phyloP scores from a whole-genome alignment of 2,113 vertebrate species.

The Anarhynchus alexandrinus region DNA sequence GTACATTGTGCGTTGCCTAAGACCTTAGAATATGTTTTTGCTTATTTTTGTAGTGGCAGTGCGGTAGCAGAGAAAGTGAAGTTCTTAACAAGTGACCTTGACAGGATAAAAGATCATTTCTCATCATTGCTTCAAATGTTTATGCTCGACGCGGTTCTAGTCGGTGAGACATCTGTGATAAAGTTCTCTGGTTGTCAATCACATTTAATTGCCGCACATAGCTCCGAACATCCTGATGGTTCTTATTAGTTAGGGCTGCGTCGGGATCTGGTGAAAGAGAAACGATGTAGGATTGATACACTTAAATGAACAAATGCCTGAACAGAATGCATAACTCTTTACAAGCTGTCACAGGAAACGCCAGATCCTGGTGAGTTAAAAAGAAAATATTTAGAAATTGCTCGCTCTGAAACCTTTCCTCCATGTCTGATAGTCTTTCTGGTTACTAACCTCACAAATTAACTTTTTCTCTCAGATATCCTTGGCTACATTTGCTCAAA shows the following conservation, averaged over 20 bases:
- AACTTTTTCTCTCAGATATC: conserved; percentile 14
- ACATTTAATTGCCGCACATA: conserved; percentile 93
- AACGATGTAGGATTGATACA: conserved; percentile 58
- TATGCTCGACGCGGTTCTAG: conserved; percentile 92
- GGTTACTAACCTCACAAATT: conserved; percentile 11
- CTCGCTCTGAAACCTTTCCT: conserved; percentile 21
- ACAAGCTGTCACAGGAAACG: conserved; percentile 14
- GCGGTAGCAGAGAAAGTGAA: conserved; percentile 68
- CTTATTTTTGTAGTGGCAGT: conserved; percentile 73
- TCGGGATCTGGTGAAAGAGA: conserved; percentile 82
- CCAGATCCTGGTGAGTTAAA: conserved; percentile 24
- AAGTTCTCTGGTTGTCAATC: conserved; percentile 98
- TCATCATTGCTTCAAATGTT: conserved; percentile 63
- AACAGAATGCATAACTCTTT: conserved; percentile 6
- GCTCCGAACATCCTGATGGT: conserved; percentile 90
- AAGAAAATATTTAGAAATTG: conserved; percentile 15
- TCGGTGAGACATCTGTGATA: conserved; percentile 94
- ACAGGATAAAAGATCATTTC: conserved; percentile 56
- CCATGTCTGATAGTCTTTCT: neutral
- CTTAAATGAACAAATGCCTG: conserved; percentile 37
- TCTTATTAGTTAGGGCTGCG: conserved; percentile 87
- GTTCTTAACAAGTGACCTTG: conserved; percentile 70
- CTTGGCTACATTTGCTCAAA: conserved; percentile 15
- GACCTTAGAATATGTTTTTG: conserved; percentile 54
- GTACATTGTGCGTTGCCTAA: conserved; percentile 58